A percentile compares a stretch with the other conserved stretches of the same genome.
Conservation (phyloP, 30 jellyfish, hydroid and myxozoan species). For the Aurelia aurita complex sp. Pacific region DNA sequence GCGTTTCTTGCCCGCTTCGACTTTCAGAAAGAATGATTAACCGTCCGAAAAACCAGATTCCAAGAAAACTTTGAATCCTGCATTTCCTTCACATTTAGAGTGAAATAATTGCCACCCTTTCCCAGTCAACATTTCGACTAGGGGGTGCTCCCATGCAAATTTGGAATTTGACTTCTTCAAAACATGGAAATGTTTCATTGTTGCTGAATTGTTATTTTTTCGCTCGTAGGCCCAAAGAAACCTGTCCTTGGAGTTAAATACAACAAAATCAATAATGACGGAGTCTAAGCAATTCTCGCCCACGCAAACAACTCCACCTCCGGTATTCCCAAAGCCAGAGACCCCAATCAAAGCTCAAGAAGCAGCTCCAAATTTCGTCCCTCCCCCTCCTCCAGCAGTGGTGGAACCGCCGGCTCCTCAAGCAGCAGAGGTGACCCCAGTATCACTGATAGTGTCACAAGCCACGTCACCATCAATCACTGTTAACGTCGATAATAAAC, state of each 20-base stretch:
- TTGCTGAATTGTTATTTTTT: too few species aligned
- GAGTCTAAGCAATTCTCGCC: slow-evolving; percentile 48
- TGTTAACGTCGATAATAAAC: background rate
- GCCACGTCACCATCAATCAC: background rate
- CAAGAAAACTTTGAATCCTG: too few species aligned
- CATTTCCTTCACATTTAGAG: too few species aligned
- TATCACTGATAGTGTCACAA: background rate
- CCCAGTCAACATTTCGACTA: too few species aligned
- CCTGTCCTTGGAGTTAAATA: background rate
- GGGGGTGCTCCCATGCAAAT: too few species aligned
- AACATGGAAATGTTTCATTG: too few species aligned
- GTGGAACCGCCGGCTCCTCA: slow-evolving; percentile 38
- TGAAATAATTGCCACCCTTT: too few species aligned
- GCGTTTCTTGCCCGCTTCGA: too few species aligned
- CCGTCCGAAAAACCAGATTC: too few species aligned
- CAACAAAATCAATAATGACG: slow-evolving; percentile 55
- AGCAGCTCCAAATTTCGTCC: slow-evolving; percentile 47
- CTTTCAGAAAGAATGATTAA: too few species aligned
- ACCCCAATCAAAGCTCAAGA: background rate
- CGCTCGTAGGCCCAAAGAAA: too few species aligned
- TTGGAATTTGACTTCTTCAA: too few species aligned
- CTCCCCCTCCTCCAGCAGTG: background rate
- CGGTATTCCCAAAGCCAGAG: slow-evolving; percentile 17
- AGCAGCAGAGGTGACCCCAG: background rate
- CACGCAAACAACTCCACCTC: slow-evolving; percentile 18